A percentile compares a stretch with the other conserved stretches of the same genome.
Evolutionary conservation across 1,140 invertebrate species (phyloP).

Genomic region (Pomacea maculata): DNA sequence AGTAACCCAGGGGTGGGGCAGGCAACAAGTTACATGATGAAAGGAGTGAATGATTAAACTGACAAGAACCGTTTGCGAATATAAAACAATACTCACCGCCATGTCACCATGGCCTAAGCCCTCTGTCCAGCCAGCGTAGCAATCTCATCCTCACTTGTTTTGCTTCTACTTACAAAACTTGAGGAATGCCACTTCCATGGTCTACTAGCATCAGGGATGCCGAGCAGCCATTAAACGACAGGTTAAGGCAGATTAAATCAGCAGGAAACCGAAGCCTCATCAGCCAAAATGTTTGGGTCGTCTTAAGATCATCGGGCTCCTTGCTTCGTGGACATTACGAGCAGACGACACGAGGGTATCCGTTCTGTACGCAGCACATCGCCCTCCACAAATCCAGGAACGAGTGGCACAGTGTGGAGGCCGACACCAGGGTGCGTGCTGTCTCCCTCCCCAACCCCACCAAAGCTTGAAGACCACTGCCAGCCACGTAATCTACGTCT

Average conservation of each 20-base stretch:
- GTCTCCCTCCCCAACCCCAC: not conserved
- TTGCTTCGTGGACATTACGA: too few species aligned
- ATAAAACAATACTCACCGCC: slow-evolving; percentile 13
- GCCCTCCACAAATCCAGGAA: not conserved
- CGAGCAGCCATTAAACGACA: too few species aligned
- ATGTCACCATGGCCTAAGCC: slow-evolving; percentile 19
- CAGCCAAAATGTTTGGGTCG: too few species aligned
- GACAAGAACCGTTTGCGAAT: not conserved
- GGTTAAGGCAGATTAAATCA: too few species aligned
- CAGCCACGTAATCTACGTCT: not conserved
- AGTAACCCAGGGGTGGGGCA: too few species aligned
- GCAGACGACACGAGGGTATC: not conserved
- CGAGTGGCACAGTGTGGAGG: not conserved
- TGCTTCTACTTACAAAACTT: not conserved
- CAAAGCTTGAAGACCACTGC: not conserved
- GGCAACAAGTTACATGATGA: too few species aligned
- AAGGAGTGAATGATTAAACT: too few species aligned
- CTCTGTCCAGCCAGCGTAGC: not conserved
- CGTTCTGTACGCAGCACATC: not conserved
- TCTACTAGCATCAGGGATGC: not conserved
- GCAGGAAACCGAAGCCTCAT: too few species aligned
- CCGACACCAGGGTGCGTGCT: not conserved
- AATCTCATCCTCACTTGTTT: not conserved
- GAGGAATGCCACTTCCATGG: not conserved
- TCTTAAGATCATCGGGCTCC: too few species aligned